phyloP scores from a whole-genome alignment of 2,113 vertebrate genomes.

The Bufo bufo region DNA sequence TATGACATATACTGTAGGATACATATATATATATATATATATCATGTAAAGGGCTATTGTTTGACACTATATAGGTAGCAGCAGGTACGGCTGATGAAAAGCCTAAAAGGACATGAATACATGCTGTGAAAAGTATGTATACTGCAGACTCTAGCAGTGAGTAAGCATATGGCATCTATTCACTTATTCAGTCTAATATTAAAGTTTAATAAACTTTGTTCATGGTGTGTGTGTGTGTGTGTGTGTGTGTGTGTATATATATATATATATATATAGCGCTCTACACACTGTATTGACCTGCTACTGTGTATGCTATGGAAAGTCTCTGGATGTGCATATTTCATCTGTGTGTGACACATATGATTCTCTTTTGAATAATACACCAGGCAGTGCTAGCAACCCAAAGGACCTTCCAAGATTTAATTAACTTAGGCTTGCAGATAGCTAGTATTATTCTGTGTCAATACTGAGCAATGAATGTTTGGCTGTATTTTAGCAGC shows the following conservation, averaged over 20 bases:
- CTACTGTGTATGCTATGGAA: slow-evolving; percentile 20
- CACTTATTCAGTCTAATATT: background rate
- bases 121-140: too few relatives aligned
- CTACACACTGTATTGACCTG: background rate
- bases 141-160: too few relatives aligned
- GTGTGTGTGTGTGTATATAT: too few relatives aligned
- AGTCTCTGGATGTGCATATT: slow-evolving; percentile 49
- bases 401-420: slow-evolving; percentile 75
- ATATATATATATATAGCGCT: background rate
- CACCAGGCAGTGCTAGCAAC: slow-evolving; percentile 73
- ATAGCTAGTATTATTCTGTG: slow-evolving; percentile 68
- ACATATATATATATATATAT: too few relatives aligned
- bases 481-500: slow-evolving; percentile 65
- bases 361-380: slow-evolving; percentile 63
- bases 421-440: slow-evolving; percentile 72
- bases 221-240: too few relatives aligned
- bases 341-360: slow-evolving; percentile 58
- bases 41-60: too few relatives aligned
- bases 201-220: too few relatives aligned
- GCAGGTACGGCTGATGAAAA: too few relatives aligned
- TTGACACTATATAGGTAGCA: too few relatives aligned
- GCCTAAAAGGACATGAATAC: too few relatives aligned
- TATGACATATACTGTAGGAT: too few relatives aligned
- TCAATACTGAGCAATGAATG: slow-evolving; percentile 67
- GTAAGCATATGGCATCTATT: background rate